Conservation (phyloP, 2,797 vertebrate species). For the Gobionotothen gibberifrons region DNA sequence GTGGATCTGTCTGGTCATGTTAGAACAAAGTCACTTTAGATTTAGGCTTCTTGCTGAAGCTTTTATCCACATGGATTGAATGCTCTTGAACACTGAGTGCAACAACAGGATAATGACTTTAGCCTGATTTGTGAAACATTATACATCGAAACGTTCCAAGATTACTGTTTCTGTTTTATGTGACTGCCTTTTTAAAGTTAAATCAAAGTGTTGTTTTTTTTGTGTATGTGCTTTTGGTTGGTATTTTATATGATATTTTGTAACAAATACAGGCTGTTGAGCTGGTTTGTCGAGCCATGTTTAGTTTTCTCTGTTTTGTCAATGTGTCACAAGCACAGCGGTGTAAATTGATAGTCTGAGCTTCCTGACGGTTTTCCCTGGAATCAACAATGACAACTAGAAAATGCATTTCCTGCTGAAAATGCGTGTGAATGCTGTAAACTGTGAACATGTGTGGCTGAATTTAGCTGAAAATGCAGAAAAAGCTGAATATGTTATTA, state of each 20-base stretch:
- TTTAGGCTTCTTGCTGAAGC: conserved; percentile 31
- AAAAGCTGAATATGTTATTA: no score
- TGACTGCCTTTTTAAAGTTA: not conserved
- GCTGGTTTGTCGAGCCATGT: not conserved
- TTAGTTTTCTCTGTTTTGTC: not conserved
- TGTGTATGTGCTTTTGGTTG: not conserved
- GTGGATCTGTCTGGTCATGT: conserved; percentile 23
- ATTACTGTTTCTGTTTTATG: not conserved
- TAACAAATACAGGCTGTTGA: not conserved
- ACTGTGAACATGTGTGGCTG: no score
- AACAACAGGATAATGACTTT: conserved; percentile 26
- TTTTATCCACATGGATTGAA: conserved; percentile 32
- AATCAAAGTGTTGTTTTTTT: not conserved
- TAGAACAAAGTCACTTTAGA: conserved; percentile 33
- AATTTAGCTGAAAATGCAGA: no score
- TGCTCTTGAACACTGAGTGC: not conserved
- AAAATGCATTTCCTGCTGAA: no score
- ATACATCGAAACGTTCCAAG: not conserved
- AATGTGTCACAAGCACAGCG: not conserved
- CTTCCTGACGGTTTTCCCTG: not conserved
- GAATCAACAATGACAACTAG: not conserved
- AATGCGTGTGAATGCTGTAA: no score
- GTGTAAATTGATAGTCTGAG: not conserved
- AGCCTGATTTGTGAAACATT: conserved; percentile 11
- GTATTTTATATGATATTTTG: not conserved